Evolutionary conservation across 2,888 invertebrate species (phyloP), one percentile per base, ranked within the genome.

Genomic region (Polia nebulosa): DNA sequence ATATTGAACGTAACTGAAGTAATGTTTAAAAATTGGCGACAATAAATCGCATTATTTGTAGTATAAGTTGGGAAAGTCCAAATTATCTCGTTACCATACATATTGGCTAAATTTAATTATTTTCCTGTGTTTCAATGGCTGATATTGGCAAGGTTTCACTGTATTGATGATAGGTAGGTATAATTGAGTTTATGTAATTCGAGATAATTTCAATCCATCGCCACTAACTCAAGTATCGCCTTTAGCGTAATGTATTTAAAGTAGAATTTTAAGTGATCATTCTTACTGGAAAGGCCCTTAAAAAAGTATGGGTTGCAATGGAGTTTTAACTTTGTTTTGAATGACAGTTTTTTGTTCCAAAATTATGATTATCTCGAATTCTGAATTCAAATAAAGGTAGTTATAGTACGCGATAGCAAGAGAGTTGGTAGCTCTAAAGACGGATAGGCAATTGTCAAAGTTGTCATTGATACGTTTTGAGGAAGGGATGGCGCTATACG

Each of bases 21-120:
- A 68, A 65, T 71, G 51, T 49, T 72, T 70, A 63, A 76, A 63
- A 79, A 83, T 76, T 76, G 72, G 86, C 84, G 88, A 88, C 88
- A 86, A 88, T 87, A 85, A 80, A 80, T 83, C 81, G 84, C 80
- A 53, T 76, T 81, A 80, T 64, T 71, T 63, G 68, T 82, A 74
- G 77, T 69, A 57, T 88, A 85, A 86, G 85, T 66, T 74, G 71
- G 53, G 55, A 71, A 77, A 76, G 79, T 86, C 85, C 81, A 88
- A 87, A 85, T 81, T 86, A 63, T 80, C 72, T 81, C 68, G 87
- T 87, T 87, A 87, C 87, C 87, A 87, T 80, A 71, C 49, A 47
- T 80, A 80, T 82, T 82, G 82, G 81, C 81, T 77, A 59, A 63
- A 55, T 73, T 75, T 60, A 57, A 49, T 70, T 61, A 58, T 65